Base-by-base conservation (phyloP, 1,140 invertebrate species). In the Tetramorium simillimum region DNA sequence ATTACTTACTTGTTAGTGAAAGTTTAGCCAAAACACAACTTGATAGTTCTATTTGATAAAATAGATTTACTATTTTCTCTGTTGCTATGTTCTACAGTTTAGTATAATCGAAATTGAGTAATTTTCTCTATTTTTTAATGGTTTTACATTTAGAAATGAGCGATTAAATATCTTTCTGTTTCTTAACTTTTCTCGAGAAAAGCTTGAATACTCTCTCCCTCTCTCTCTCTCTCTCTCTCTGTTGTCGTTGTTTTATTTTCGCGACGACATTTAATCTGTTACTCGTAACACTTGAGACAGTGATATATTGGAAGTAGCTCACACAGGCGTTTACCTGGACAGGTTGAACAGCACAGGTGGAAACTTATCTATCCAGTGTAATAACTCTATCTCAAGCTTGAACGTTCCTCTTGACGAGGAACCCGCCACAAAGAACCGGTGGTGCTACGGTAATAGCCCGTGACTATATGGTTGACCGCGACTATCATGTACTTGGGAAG, bases 391-490 rank as follows among this genome's bases (percentile, higher is more conserved):
- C 89, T 78, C 56, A 24, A 46, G 46, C 60, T 67, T 67, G 62
- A 18, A 53, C 65, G 51, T 81, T 88, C 76, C 72, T 82, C 80
- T 53, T 53, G 89, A 75, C 91, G 90, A 91, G n/a, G n/a, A n/a
- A 76, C 90, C 70, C 88, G 89, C 88, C 88, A 81, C 81, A 80
- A 82, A 86, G 90, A 89, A 86, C 91, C 88, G 60, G 65, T 77
- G 85, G 69, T 89, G 70, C 67, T 88, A 88, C 86, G 77, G 77
- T 90, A 92, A 92, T 88, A 88, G 87, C 77, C 87, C 87, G 58
- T 91, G 89, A 89, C 90, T 87, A 65, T 80, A 90, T 63, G 78
- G 67, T 86, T 78, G 72, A 86, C 89, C 89, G 81, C 89, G 89
- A 89, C 78, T 90, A 89, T 90, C 89, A 43, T 60, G 58, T 40